Percentiles rank a stretch among this genome's conserved stretches.
These are phyloP conservation scores for Trematomus bernacchii DNA, from an alignment of 2,797 vertebrate genomes.

Conservation along the genomic window DNA sequence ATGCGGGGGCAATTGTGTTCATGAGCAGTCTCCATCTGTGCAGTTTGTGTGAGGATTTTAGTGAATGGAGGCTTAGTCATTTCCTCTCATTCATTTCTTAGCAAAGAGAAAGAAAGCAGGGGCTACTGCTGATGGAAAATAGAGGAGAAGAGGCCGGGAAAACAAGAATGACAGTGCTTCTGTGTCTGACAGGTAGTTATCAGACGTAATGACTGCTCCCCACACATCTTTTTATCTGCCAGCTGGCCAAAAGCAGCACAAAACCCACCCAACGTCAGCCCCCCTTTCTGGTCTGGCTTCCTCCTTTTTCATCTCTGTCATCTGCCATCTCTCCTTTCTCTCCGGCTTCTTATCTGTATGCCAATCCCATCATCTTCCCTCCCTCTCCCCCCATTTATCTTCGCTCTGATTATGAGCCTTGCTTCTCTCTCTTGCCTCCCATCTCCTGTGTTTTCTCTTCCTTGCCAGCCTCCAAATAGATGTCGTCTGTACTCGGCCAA, in stretches of 20 bases:
- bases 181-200: conserved; percentile 39
- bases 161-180: not conserved
- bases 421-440: conserved; percentile 12
- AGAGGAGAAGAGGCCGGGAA: conserved; percentile 13
- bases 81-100: conserved; percentile 17
- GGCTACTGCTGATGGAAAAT: conserved; percentile 34
- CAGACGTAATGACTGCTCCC: conserved; percentile 46
- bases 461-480: conserved; percentile 40
- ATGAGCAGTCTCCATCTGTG: conserved; percentile 49
- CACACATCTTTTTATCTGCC: conserved; percentile 39
- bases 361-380: conserved; percentile 50
- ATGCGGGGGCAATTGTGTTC: conserved; percentile 21
- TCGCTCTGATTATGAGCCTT: conserved; percentile 25
- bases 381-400: conserved; percentile 44
- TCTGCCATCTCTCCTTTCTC: conserved; percentile 31
- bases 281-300: conserved; percentile 12
- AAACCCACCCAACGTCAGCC: conserved; percentile 17
- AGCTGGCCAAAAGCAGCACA: conserved; percentile 34
- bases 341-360: conserved; percentile 51
- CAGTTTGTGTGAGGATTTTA: not conserved
- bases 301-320: conserved; percentile 50
- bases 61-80: conserved; percentile 33
- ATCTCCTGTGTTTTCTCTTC: conserved; percentile 16
- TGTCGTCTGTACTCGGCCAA: conserved; percentile 45
- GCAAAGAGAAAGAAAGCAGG: not conserved